Evolutionary conservation across 2,888 invertebrate species (phyloP), one percentile per base, ranked within the genome.

Genomic region (Prenolepis imparis): DNA sequence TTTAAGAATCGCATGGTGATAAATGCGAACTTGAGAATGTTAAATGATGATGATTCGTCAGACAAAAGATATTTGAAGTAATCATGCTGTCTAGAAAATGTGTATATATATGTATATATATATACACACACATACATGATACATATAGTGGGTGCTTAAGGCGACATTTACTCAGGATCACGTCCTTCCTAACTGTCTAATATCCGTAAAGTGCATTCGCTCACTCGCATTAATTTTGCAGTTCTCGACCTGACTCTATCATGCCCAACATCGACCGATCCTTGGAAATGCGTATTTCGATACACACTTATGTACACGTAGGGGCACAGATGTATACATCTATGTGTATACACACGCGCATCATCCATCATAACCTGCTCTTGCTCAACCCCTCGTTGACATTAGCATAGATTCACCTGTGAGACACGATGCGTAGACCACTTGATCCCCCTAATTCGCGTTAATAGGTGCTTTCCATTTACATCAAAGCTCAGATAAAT

Each of bases 181-280:
- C 63, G 72, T 82, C 84, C 84, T 87, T 87, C 83, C 67, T 55
- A 78, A 82, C 78, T 77, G 89, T 90, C 86, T 88, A 90, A 90
- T 90, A 88, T 87, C 70, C 67, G 86, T 67, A 83, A 88, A 91
- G 90, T 90, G 88, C 87, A 85, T 78, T 84, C 81, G 73, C 72
- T 80, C 66, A 84, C 82, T 85, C 61, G 72, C 82, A 81, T 84
- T 85, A 85, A 75, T 80, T 41, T 61, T 83, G 67, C 72, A 39
- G 67, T 44, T 55, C 61, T 24, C 64, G 70, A 48, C 82, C 39
- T 78, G 41, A 67, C 81, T 72, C 39, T 78, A 68, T 78, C 78
- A 21, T 36, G 21, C 24, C 11, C 36, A 68, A n/a, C 57, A 59
- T 70, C 48, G 44, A 59, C 44, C 44, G 57, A 55, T 59, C 70